phyloP scores from a whole-genome alignment of 2,113 vertebrate species.

The Hydrolagus affinis region DNA sequence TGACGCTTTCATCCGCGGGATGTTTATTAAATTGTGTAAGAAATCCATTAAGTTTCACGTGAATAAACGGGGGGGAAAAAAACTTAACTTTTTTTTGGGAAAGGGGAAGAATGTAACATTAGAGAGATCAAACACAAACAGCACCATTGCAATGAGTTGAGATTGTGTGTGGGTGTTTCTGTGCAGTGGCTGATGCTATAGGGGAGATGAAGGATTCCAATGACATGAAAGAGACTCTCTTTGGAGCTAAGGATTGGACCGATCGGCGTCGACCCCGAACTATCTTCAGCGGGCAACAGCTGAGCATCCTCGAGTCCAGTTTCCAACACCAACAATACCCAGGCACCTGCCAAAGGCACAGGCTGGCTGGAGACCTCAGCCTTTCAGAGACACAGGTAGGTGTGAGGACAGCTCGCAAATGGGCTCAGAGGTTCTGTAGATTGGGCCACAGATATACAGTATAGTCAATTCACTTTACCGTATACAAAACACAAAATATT shows the following conservation, averaged over 20 bases:
- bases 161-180: background rate
- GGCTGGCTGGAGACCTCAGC: background rate
- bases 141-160: background rate
- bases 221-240: background rate
- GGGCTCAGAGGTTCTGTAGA: no score
- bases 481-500: no score
- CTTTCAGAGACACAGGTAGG: constrained; percentile 25
- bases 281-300: constrained; percentile 12
- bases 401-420: background rate
- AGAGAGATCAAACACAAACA: background rate
- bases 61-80: no score
- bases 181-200: background rate
- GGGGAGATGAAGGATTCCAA: background rate
- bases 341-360: background rate
- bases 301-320: background rate
- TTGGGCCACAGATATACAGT: no score
- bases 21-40: no score
- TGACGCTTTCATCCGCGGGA: background rate
- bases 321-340: constrained; percentile 14
- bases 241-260: background rate
- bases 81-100: background rate
- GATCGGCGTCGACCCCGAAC: constrained; percentile 11
- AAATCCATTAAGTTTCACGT: no score
- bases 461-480: no score
- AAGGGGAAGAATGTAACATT: background rate